Base-by-base conservation (phyloP, 1,140 invertebrate genomes). In the Cotesia vestalis region DNA sequence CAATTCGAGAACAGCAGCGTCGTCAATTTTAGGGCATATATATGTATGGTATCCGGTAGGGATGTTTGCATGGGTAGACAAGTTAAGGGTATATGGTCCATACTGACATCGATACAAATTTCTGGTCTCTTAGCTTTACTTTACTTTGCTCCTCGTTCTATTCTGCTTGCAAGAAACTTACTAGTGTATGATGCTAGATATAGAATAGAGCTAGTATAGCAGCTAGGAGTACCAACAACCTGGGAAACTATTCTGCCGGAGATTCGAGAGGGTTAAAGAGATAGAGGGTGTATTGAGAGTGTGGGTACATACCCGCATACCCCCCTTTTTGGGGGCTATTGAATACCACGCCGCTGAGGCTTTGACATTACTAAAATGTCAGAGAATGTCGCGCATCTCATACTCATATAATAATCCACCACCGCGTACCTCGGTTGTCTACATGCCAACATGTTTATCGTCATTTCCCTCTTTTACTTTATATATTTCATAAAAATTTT, bases 341-440 rank as follows among this genome's bases (percentile, higher is more conserved):
- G 79, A 80, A 80, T 80, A 78, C 79, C 79, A 38, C 46, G 59
- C 57, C 35, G 52, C 27, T 36, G 69, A 46, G 6, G 68, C 68
- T 80, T 76, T 78, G 83, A 83, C 82, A 83, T 85, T 83, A 84
- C 82, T 80, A 76, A 84, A 83, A 84, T 83, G 83, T 84, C 84
- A 84, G 79, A 83, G 80, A 84, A 83, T 84, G 83, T 84, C 84
- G 84, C 79, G 81, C 79, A 79, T 81, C 80, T 78, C 78, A 80
- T 78, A 80, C 80, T 80, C 27, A 27, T 27, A 27, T 27, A 27
- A 27, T 27, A 27, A 27, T 27, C 27, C 27, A 27, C 79, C 76
- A 80, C 66, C 73, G 73, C 70, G 73, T 74, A 76, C 72, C 61
- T 73, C 70, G 53, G 66, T 72, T 71, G 72, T 70, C 64, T 75